Conservation (phyloP, 2,113 vertebrate genomes). For the Coregonus clupeaformis region DNA sequence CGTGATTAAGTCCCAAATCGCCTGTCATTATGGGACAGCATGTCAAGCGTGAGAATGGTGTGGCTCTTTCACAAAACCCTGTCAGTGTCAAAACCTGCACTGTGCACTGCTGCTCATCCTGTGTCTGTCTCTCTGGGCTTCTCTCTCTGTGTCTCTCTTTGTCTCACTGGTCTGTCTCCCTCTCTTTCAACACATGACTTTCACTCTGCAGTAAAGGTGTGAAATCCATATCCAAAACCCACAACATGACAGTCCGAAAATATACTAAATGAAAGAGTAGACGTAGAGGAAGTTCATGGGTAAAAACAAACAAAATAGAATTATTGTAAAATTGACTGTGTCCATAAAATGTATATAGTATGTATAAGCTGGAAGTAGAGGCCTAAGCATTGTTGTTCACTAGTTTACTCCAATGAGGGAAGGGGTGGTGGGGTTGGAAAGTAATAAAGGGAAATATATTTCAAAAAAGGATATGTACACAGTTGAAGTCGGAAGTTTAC, state of each 20-base stretch:
- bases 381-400: too few relatives aligned
- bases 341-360: too few relatives aligned
- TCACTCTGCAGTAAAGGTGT: not conserved
- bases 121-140: not conserved
- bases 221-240: not conserved
- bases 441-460: too few relatives aligned
- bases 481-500: too few relatives aligned
- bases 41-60: conserved; percentile 31
- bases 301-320: too few relatives aligned
- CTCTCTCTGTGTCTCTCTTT: conserved; percentile 2
- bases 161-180: not conserved
- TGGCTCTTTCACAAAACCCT: conserved; percentile 28
- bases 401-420: too few relatives aligned
- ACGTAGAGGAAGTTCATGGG: too few relatives aligned
- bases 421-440: too few relatives aligned
- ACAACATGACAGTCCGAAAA: not conserved
- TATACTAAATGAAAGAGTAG: not conserved
- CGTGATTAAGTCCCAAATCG: conserved; percentile 56
- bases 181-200: not conserved
- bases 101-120: not conserved
- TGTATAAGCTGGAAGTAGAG: too few relatives aligned
- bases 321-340: too few relatives aligned
- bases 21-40: conserved; percentile 51
- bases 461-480: too few relatives aligned
- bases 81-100: conserved; percentile 1